These are phyloP conservation scores for Melospiza melodia DNA, from an alignment of 2,113 vertebrate genomes.

Conservation along the genomic window DNA sequence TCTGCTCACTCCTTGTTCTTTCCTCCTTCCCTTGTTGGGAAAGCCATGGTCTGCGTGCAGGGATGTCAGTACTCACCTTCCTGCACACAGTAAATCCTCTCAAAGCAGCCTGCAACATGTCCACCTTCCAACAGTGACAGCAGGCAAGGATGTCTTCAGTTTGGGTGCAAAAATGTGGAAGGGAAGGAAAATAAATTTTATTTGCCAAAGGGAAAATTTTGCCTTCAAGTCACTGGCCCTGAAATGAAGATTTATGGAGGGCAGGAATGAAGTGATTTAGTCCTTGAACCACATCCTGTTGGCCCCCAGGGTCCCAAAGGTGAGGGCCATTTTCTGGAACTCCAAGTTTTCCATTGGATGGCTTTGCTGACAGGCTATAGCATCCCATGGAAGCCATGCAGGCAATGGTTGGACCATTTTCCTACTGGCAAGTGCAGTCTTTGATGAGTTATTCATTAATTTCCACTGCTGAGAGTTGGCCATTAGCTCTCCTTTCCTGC, in stretches of 20 bases:
- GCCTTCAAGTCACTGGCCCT: conserved; percentile 1
- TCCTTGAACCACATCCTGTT: conserved; percentile 30
- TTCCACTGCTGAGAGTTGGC: neutral
- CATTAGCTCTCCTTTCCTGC: neutral
- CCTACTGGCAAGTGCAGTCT: neutral
- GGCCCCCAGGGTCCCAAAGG: neutral
- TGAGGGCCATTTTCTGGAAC: neutral
- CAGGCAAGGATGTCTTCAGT: neutral
- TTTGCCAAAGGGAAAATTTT: conserved; percentile 33
- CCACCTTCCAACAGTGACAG: neutral
- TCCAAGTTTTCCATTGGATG: neutral
- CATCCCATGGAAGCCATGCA: neutral
- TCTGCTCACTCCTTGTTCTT: neutral
- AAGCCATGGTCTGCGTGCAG: neutral
- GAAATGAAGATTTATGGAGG: conserved; percentile 25
- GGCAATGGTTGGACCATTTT: neutral
- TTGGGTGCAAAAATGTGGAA: conserved; percentile 1
- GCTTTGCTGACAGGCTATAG: neutral
- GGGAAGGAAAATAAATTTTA: conserved; percentile 31
- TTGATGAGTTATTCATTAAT: neutral
- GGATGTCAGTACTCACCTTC: neutral
- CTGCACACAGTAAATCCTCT: neutral
- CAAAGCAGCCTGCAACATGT: neutral
- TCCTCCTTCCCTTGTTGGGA: neutral
- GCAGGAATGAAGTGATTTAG: neutral